Conservation (phyloP, 2,888 invertebrate species). For the Buathra laborator region DNA sequence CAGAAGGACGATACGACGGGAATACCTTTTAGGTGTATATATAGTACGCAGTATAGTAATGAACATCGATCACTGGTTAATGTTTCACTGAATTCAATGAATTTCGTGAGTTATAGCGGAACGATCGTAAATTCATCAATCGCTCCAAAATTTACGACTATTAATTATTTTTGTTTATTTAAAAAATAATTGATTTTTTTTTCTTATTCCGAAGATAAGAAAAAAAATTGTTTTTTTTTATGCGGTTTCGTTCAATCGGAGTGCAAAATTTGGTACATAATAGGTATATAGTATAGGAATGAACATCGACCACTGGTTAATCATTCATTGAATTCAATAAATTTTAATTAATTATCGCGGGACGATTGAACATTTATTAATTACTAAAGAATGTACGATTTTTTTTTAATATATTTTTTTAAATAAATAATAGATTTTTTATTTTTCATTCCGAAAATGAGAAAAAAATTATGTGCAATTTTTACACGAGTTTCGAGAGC, state of each 20-base stretch:
- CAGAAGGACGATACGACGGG: not conserved
- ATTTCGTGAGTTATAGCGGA: not conserved
- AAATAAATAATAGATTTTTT: not conserved
- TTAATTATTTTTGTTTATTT: no score
- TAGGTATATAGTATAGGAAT: not conserved
- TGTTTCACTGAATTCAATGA: conserved; percentile 31
- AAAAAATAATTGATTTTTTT: not conserved
- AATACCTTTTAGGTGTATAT: not conserved
- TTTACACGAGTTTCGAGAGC: not conserved
- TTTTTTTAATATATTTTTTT: no score
- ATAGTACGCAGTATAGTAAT: not conserved
- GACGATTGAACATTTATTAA: not conserved
- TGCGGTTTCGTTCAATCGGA: not conserved
- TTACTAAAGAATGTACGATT: not conserved
- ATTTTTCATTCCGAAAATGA: not conserved
- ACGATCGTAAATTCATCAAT: not conserved
- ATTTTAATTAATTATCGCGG: not conserved
- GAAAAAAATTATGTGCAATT: not conserved
- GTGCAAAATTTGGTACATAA: no score
- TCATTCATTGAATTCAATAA: conserved; percentile 22
- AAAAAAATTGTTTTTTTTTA: not conserved
- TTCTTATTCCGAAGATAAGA: not conserved
- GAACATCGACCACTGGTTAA: conserved; percentile 48
- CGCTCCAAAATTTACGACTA: not conserved
- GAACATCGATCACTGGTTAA: conserved; percentile 50